phyloP scores from a whole-genome alignment of 2,888 invertebrate genomes.

The Agriotes lineatus region DNA sequence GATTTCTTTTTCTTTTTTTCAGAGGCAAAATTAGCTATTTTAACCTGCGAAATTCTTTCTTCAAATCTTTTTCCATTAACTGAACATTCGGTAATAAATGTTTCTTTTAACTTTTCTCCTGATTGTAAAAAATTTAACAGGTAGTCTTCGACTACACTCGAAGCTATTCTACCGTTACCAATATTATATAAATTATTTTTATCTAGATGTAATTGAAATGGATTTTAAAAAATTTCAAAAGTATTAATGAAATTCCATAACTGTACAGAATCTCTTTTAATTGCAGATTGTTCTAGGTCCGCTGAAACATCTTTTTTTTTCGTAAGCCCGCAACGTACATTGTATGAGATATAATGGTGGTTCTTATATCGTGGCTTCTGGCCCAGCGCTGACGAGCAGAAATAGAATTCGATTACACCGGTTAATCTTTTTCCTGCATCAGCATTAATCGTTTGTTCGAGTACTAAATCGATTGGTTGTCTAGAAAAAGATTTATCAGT shows the following conservation, averaged over 20 bases:
- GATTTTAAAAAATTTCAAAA: too few species aligned
- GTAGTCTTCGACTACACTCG: too few species aligned
- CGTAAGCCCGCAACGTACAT: not conserved
- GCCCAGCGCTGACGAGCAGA: slow-evolving; percentile 2
- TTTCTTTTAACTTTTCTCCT: slow-evolving; percentile 36
- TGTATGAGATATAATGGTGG: not conserved
- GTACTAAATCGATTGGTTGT: not conserved
- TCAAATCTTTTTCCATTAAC: too few species aligned
- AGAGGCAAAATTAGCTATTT: slow-evolving; percentile 24
- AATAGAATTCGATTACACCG: not conserved
- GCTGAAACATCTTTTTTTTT: slow-evolving; percentile 45
- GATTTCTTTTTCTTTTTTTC: too few species aligned
- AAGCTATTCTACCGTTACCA: too few species aligned
- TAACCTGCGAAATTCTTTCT: too few species aligned
- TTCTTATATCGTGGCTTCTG: not conserved
- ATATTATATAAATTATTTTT: too few species aligned
- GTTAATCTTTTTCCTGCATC: not conserved
- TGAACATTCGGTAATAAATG: slow-evolving; percentile 34
- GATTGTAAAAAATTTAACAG: too few species aligned
- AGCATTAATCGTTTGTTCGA: slow-evolving; percentile 9
- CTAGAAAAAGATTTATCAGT: not conserved
- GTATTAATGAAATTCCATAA: too few species aligned
- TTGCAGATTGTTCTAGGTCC: slow-evolving; percentile 18
- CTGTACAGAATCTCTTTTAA: too few species aligned
- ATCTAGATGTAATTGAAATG: too few species aligned